Percentiles rank a stretch among this genome's conserved stretches.
phyloP scores from a whole-genome alignment of 2,888 invertebrate species.

The Stegophylla sp. region DNA sequence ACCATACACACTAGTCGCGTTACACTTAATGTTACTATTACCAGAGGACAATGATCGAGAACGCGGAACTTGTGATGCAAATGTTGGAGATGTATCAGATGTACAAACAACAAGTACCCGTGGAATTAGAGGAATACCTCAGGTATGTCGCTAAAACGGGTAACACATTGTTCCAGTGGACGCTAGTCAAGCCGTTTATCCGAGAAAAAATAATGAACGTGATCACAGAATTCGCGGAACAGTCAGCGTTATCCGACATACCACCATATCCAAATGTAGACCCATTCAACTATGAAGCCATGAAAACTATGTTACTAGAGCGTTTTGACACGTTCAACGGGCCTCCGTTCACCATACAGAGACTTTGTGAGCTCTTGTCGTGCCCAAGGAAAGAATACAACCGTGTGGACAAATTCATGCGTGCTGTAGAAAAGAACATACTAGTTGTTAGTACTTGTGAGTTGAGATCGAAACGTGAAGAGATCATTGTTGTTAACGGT shows the following conservation, averaged over 20 bases:
- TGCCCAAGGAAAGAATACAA: conserved; percentile 93
- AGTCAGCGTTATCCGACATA: conserved; percentile 77
- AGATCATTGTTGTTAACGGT: conserved; percentile 45
- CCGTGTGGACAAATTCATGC: conserved; percentile 93
- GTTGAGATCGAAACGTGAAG: conserved; percentile 64
- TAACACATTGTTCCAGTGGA: conserved; percentile 92
- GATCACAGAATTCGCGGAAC: conserved; percentile 86
- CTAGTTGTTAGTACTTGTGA: conserved; percentile 76
- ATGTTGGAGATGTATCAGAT: conserved; percentile 84
- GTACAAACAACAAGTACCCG: conserved; percentile 81
- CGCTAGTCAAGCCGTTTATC: conserved; percentile 84
- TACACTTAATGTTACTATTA: conserved; percentile 38
- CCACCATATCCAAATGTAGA: conserved; percentile 90
- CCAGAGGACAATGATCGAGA: conserved; percentile 72
- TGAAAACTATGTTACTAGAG: conserved; percentile 83
- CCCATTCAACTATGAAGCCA: conserved; percentile 85
- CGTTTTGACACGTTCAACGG: conserved; percentile 83
- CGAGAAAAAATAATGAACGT: conserved; percentile 85
- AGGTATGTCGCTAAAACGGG: conserved; percentile 91
- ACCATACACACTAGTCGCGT: neutral
- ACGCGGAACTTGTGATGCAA: conserved; percentile 83
- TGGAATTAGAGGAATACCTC: conserved; percentile 87
- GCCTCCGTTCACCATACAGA: conserved; percentile 94
- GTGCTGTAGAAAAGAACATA: conserved; percentile 94
- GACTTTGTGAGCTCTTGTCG: conserved; percentile 91